Base-by-base conservation (phyloP, 2,797 vertebrate species). In the Sebastiscus albofasciatus region DNA sequence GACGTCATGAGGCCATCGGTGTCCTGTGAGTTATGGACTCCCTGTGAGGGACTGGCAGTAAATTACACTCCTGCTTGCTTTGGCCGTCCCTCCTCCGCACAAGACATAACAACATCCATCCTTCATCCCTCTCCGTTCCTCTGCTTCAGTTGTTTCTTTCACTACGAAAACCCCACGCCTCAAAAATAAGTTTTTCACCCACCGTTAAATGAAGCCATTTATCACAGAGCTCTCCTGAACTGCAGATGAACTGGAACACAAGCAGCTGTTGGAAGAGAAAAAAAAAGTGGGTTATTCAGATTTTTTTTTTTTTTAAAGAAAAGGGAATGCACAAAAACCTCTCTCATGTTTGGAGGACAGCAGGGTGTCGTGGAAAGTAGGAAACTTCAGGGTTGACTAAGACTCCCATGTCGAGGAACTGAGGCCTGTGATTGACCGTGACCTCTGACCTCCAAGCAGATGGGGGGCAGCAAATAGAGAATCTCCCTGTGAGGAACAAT, bases 21-120 rank as follows among this genome's bases (percentile, higher is more conserved):
- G 75, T 79, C 65, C 84, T 46, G 76, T 88, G 87, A 84, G 14
- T 92, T 77, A 92, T 78, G 59, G 69, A 58, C 86, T 90, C 87
- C 46, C 81, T 65, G 39, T 56, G 81, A 83, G 80, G 67, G 74
- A 59, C 9, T 9, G 60, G 67, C 87, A 77, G 83, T 89, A 82
- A 92, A 89, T 89, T 59, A 68, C 2, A 0, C 36, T 58, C 16
- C 76, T 87, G 87, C 87, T 92, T 85, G 74, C 81, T 88, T 90
- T 88, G 85, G 91, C 84, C 31, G 5, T 79, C 76, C 72, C 69
- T 83, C 72, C 67, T 68, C 76, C 9, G 24, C 75, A 75, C 80
- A 59, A 69, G 71, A 80, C 68, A 55, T 39, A 77, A 73, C 85
- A 71, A 65, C 85, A 60, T 52, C 36, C 78, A 77, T 84, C 80